Conservation (phyloP, 2,888 invertebrate genomes). For the Margaritifera margaritifera region DNA sequence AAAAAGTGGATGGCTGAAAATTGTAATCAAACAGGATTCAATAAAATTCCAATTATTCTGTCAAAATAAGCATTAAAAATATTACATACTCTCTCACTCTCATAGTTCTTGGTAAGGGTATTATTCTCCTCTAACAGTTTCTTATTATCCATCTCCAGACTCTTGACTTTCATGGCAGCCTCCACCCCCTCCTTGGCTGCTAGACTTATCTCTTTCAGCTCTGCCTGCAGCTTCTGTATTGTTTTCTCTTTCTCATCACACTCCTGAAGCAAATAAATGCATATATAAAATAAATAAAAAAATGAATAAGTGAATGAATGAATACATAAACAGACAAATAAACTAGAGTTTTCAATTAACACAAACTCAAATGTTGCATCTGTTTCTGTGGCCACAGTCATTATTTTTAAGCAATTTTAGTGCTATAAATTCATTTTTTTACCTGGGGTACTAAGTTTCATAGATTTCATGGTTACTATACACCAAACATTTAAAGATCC, state of each 20-base stretch:
- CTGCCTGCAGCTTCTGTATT: slow-evolving; percentile 53
- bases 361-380: no score
- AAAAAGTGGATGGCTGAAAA: no score
- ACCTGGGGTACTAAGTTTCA: no score
- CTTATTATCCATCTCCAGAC: slow-evolving; percentile 60
- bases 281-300: background rate
- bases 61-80: background rate
- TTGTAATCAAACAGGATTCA: no score
- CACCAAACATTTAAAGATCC: no score
- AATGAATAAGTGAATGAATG: background rate
- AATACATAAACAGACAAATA: no score
- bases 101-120: slow-evolving; percentile 66
- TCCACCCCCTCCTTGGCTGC: slow-evolving; percentile 66
- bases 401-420: no score
- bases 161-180: slow-evolving; percentile 61
- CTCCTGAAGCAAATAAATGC: slow-evolving; percentile 36
- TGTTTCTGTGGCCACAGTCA: no score
- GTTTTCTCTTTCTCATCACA: slow-evolving; percentile 47
- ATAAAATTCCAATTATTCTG: background rate
- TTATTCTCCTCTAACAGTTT: slow-evolving; percentile 65
- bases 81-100: slow-evolving; percentile 66
- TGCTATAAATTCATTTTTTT: no score
- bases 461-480: no score
- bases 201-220: slow-evolving; percentile 59
- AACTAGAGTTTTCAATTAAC: no score